These are phyloP conservation scores for Melieria omissa DNA, from an alignment of 2,888 invertebrate genomes.

Conservation along the genomic window DNA sequence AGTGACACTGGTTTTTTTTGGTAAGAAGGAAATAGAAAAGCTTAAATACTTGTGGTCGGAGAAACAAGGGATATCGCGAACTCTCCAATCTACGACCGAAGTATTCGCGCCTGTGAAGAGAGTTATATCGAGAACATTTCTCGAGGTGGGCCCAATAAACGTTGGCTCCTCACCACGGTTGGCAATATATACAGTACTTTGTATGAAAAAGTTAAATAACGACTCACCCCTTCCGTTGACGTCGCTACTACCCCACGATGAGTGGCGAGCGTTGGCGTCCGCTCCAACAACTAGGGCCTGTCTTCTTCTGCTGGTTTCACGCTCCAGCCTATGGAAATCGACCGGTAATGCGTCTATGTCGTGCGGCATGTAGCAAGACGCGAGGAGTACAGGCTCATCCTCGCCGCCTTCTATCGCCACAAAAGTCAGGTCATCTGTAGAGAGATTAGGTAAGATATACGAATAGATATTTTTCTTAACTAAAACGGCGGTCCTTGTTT, in stretches of 20 bases:
- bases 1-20: no score
- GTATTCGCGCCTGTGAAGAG: background rate
- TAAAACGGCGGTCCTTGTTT: conserved; percentile 8
- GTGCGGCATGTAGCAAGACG: conserved; percentile 12
- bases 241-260: conserved; percentile 2
- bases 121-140: conserved; percentile 1
- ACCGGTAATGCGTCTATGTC: background rate
- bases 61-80: no score
- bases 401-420: background rate
- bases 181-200: background rate
- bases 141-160: background rate
- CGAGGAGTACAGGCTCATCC: background rate
- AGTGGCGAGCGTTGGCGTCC: conserved; percentile 3
- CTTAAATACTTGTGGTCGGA: no score
- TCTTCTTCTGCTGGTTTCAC: background rate
- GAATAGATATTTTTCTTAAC: conserved; percentile 13
- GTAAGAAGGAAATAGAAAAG: no score
- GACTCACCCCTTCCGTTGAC: background rate
- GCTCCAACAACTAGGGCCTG: background rate
- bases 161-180: background rate
- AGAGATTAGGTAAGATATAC: conserved; percentile 10
- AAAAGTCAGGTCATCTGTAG: conserved; percentile 9
- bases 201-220: background rate
- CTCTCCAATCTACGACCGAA: no score
- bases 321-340: background rate